Conservation (phyloP, 2,113 vertebrate species). For the Microtus oregoni region DNA sequence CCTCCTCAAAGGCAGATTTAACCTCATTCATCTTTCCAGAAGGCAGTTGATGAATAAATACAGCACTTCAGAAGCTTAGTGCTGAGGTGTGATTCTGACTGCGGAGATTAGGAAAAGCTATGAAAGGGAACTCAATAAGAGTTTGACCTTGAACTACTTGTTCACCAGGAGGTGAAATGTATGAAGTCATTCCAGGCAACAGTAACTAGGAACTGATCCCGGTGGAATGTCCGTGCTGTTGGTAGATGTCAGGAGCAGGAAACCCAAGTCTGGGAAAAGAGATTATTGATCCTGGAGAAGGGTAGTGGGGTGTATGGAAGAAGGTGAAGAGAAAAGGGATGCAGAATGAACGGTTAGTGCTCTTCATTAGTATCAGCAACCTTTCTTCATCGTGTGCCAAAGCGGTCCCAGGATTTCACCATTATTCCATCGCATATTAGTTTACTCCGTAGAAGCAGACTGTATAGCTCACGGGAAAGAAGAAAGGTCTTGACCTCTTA, state of each 20-base stretch:
- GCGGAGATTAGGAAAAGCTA: neutral
- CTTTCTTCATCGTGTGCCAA: neutral
- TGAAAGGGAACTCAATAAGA: neutral
- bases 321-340: neutral
- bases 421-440: neutral
- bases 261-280: neutral
- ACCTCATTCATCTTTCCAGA: neutral
- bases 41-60: neutral
- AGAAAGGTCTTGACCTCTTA: neutral
- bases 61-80: neutral
- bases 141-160: slow-evolving; percentile 23
- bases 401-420: neutral
- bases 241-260: neutral
- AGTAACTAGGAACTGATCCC: neutral
- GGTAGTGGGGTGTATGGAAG: neutral
- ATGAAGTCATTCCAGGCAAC: slow-evolving; percentile 13
- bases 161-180: neutral
- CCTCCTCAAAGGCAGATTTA: neutral
- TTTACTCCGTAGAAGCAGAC: slow-evolving; percentile 1
- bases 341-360: neutral
- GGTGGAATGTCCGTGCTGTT: neutral
- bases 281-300: neutral
- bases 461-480: neutral
- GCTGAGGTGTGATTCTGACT: neutral
- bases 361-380: neutral